Conservation (phyloP, 2,113 vertebrate genomes). For the Chionomys nivalis region DNA sequence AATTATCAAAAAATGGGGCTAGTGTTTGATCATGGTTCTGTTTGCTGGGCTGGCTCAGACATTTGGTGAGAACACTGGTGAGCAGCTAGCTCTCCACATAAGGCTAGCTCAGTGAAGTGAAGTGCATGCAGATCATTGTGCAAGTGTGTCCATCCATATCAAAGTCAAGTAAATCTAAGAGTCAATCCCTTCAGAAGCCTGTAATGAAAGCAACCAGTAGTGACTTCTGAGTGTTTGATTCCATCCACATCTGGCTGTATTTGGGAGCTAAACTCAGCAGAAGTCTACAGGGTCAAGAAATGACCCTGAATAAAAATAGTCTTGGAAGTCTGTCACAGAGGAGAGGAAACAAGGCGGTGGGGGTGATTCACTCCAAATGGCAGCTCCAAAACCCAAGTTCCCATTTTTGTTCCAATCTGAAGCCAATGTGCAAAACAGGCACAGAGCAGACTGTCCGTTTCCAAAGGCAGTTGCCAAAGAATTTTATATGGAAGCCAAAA, state of each 20-base stretch:
- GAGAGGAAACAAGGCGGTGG: slow-evolving; percentile 76
- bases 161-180: slow-evolving; percentile 30
- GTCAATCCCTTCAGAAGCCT: neutral
- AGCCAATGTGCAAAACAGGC: slow-evolving; percentile 81
- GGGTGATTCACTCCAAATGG: slow-evolving; percentile 81
- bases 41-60: neutral
- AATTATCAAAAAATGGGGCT: neutral
- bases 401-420: slow-evolving; percentile 80
- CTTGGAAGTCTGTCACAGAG: slow-evolving; percentile 77
- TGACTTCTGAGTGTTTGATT: slow-evolving; percentile 46
- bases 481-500: slow-evolving; percentile 74
- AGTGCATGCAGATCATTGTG: neutral
- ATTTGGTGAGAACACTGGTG: neutral
- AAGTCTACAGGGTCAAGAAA: slow-evolving; percentile 81
- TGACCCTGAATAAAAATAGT: slow-evolving; percentile 83
- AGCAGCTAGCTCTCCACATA: neutral
- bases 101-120: neutral
- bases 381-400: slow-evolving; percentile 78
- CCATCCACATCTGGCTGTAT: slow-evolving; percentile 76
- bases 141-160: neutral
- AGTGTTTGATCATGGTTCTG: neutral
- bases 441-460: slow-evolving; percentile 74
- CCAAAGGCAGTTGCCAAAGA: slow-evolving; percentile 73
- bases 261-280: slow-evolving; percentile 79
- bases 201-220: slow-evolving; percentile 56